phyloP scores from a whole-genome alignment of 2,888 invertebrate genomes.

The Acleris literana region DNA sequence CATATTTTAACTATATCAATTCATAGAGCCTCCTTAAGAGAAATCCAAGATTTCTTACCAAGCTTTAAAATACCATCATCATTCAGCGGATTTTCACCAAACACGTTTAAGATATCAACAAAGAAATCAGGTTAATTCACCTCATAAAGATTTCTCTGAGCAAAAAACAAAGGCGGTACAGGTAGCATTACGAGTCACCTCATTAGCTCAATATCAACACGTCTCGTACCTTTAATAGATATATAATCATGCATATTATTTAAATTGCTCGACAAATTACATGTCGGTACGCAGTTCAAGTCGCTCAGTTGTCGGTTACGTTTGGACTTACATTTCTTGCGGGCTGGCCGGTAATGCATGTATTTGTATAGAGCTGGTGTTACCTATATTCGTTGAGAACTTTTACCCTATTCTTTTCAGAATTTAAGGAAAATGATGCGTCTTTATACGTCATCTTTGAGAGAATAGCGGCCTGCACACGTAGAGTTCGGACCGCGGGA shows the following conservation, averaged over 20 bases:
- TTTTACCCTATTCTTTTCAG: no score
- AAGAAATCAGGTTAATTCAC: slow-evolving; percentile 30
- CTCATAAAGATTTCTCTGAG: slow-evolving; percentile 54
- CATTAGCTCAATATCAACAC: slow-evolving; percentile 80
- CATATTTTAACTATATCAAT: no score
- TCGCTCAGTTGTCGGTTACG: slow-evolving; percentile 74
- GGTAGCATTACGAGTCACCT: slow-evolving; percentile 60
- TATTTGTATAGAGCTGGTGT: slow-evolving; percentile 54
- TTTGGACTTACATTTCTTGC: slow-evolving; percentile 75
- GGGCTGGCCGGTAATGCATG: slow-evolving; percentile 54
- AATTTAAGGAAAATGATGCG: no score
- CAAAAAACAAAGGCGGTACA: slow-evolving; percentile 48
- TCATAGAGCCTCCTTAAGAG: no score
- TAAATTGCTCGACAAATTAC: slow-evolving; percentile 82
- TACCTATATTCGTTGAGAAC: slow-evolving; percentile 32
- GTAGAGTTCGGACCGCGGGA: no score
- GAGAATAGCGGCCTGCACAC: no score
- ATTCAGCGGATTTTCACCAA: slow-evolving; percentile 3
- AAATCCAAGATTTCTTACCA: no score
- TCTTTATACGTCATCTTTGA: no score
- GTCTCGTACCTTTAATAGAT: slow-evolving; percentile 78
- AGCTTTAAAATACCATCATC: neutral
- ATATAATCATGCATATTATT: slow-evolving; percentile 82
- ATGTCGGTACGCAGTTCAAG: slow-evolving; percentile 73
- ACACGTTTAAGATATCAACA: slow-evolving; percentile 29